Conservation (phyloP, 2,113 vertebrate species). For the Serilophus lunatus region DNA sequence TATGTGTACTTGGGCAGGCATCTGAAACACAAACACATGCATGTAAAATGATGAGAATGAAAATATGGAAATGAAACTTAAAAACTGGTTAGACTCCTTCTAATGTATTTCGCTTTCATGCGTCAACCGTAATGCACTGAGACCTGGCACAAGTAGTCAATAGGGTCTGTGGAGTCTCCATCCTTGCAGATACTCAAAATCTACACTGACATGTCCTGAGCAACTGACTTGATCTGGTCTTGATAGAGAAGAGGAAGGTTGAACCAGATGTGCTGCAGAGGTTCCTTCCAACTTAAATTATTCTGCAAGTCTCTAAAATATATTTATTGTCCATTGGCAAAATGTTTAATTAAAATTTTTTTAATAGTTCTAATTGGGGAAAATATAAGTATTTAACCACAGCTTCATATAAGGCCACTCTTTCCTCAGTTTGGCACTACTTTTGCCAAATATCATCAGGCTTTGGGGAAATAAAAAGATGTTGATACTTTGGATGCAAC, state of each 20-base stretch:
- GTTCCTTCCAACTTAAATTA: background rate
- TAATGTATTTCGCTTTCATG: background rate
- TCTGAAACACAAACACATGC: background rate
- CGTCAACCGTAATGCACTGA: background rate
- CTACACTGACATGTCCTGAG: background rate
- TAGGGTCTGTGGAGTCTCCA: background rate
- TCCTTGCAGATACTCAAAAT: background rate
- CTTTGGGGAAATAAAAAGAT: background rate
- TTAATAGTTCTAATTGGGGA: background rate
- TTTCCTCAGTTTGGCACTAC: background rate
- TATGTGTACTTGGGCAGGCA: background rate
- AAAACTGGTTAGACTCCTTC: background rate
- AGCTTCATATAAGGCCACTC: background rate
- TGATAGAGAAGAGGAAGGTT: accelerated
- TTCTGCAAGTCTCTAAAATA: background rate
- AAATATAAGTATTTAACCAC: background rate
- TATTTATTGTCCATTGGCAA: background rate
- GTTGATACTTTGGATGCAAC: background rate
- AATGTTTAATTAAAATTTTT: background rate
- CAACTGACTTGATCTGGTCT: background rate
- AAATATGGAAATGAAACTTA: background rate
- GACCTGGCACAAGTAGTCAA: background rate
- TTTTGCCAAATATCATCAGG: background rate
- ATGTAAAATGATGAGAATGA: background rate
- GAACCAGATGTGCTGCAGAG: background rate